A percentile compares a stretch with the other conserved stretches of the same genome.
Conservation (phyloP, 2,888 invertebrate species). For the Listrodromus nycthemerus region DNA sequence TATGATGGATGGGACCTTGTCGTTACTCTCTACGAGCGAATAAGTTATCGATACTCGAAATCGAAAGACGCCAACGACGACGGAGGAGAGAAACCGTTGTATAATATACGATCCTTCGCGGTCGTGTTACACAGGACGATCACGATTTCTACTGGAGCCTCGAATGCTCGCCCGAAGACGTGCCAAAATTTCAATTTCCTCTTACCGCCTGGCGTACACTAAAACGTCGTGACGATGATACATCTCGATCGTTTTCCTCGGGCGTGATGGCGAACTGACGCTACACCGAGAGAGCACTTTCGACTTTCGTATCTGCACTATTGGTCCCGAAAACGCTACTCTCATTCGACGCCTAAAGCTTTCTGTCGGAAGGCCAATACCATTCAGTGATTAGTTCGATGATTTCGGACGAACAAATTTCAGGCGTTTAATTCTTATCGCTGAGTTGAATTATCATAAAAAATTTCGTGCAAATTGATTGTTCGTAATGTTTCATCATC, state of each 20-base stretch:
- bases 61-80: constrained; percentile 47
- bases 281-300: not conserved
- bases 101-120: constrained; percentile 52
- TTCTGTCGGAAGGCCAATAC: not conserved
- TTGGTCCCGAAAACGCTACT: not conserved
- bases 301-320: not conserved
- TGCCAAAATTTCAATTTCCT: constrained; percentile 82
- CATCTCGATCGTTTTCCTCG: constrained; percentile 73
- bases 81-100: constrained; percentile 32
- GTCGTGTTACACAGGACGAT: constrained; percentile 16
- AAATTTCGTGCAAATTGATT: not conserved
- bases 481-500: not conserved
- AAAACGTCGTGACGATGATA: constrained; percentile 72
- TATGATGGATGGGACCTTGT: constrained; percentile 56
- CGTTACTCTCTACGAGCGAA: constrained; percentile 48
- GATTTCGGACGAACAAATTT: not conserved
- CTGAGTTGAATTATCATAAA: not conserved
- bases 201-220: constrained; percentile 25
- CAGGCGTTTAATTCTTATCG: not conserved
- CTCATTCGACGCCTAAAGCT: not conserved
- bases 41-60: constrained; percentile 64
- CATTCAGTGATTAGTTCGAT: not conserved
- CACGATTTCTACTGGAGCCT: constrained; percentile 43
- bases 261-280: constrained; percentile 4
- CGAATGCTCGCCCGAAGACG: constrained; percentile 56